Percentiles rank a stretch among this genome's conserved stretches.
Conservation (phyloP, 2,113 vertebrate species). For the Erpornis zantholeuca region DNA sequence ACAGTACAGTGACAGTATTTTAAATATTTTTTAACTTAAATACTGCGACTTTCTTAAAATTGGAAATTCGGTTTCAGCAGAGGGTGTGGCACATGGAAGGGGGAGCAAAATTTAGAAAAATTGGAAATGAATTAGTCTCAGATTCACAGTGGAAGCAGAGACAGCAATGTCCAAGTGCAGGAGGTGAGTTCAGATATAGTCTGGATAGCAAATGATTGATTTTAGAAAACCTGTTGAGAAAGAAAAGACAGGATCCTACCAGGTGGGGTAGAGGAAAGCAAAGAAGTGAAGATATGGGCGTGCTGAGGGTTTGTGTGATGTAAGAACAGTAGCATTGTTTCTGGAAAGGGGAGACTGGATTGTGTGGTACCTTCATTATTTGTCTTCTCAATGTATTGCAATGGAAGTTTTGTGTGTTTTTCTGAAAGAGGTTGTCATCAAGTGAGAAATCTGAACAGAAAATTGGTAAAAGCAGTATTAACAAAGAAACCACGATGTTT, state of each 20-base stretch:
- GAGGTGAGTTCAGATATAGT: neutral
- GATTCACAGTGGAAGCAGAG: neutral
- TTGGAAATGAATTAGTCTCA: neutral
- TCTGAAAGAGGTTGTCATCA: neutral
- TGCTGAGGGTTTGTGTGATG: neutral
- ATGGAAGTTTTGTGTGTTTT: neutral
- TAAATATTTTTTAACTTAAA: neutral
- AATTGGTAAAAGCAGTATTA: neutral
- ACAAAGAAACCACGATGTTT: neutral
- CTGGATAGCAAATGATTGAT: neutral
- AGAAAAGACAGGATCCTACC: neutral
- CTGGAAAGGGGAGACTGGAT: neutral
- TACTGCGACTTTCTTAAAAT: neutral
- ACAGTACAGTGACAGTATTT: neutral
- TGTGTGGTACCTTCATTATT: neutral
- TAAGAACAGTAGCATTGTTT: neutral
- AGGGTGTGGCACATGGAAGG: neutral
- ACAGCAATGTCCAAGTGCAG: neutral
- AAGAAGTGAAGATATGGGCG: accelerated
- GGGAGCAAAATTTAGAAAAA: neutral
- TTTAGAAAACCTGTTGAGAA: neutral
- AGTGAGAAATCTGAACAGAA: neutral
- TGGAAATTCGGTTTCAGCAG: neutral
- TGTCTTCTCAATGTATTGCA: neutral
- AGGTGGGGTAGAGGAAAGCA: neutral